A percentile compares a stretch with the other conserved stretches of the same genome.
These are phyloP conservation scores for Hypomecis punctinalis DNA, from an alignment of 2,888 invertebrate species.

Conservation along the genomic window DNA sequence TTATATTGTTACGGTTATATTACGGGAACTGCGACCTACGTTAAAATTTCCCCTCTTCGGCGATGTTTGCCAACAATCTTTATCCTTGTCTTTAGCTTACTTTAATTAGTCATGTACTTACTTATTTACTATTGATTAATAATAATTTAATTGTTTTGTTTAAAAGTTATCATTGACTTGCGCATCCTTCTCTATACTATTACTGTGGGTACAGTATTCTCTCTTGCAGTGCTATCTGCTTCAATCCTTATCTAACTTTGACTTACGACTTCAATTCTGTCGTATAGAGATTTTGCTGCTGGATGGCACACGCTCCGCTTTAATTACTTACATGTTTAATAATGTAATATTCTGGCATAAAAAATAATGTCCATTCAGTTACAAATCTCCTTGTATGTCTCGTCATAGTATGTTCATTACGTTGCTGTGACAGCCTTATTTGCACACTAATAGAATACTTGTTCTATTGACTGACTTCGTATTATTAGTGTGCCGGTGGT, in stretches of 20 bases:
- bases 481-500: slow-evolving; percentile 59
- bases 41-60: slow-evolving; percentile 2
- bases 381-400: slow-evolving; percentile 37
- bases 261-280: too few relatives aligned
- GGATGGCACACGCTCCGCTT: too few relatives aligned
- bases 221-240: too few relatives aligned
- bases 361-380: slow-evolving; percentile 22
- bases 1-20: slow-evolving; percentile 4
- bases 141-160: too few relatives aligned
- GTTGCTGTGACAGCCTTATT: slow-evolving; percentile 42
- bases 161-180: too few relatives aligned
- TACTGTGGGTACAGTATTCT: too few relatives aligned
- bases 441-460: slow-evolving; percentile 46
- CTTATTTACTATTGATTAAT: too few relatives aligned
- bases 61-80: neutral
- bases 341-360: neutral
- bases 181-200: too few relatives aligned
- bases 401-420: slow-evolving; percentile 40
- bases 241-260: neutral
- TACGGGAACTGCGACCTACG: slow-evolving; percentile 9
- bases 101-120: too few relatives aligned
- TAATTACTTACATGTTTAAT: too few relatives aligned
- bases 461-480: slow-evolving; percentile 45
- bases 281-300: too few relatives aligned
- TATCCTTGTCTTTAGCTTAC: too few relatives aligned